Evolutionary conservation across 2,888 invertebrate genomes (phyloP).

Genomic region (Pimpla rufipes): DNA sequence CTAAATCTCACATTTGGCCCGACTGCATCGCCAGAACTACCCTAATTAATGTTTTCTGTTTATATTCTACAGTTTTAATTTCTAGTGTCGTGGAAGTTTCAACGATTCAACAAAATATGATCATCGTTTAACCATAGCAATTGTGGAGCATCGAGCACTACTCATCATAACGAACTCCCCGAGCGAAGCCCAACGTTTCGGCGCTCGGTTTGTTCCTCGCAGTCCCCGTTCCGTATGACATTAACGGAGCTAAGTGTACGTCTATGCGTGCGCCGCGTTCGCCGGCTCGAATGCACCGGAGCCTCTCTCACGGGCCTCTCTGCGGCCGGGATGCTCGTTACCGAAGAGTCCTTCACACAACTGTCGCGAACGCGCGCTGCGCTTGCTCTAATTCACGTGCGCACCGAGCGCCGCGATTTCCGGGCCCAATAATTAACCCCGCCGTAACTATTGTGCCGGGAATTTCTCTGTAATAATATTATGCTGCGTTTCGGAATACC

Average conservation of each 20-base stretch:
- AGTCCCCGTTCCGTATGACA: background rate
- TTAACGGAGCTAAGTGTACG: conserved; percentile 17
- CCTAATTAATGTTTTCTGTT: background rate
- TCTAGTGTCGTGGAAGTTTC: background rate
- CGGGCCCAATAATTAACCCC: conserved; percentile 39
- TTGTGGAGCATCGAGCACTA: no score
- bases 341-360: conserved; percentile 47
- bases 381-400: conserved; percentile 48
- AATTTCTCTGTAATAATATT: conserved; percentile 16
- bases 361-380: conserved; percentile 35
- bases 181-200: background rate
- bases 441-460: conserved; percentile 14
- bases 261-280: background rate
- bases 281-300: background rate
- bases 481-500: background rate
- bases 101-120: conserved; percentile 8
- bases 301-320: conserved; percentile 28
- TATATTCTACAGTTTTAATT: no score
- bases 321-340: conserved; percentile 45
- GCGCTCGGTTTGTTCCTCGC: background rate
- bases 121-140: conserved; percentile 26
- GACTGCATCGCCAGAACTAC: no score
- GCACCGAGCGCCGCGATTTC: conserved; percentile 3
- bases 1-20: no score
- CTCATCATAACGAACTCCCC: conserved; percentile 14